These are phyloP conservation scores for Stenchaetothrips biformis DNA, from an alignment of 2,888 invertebrate species.

Conservation along the genomic window DNA sequence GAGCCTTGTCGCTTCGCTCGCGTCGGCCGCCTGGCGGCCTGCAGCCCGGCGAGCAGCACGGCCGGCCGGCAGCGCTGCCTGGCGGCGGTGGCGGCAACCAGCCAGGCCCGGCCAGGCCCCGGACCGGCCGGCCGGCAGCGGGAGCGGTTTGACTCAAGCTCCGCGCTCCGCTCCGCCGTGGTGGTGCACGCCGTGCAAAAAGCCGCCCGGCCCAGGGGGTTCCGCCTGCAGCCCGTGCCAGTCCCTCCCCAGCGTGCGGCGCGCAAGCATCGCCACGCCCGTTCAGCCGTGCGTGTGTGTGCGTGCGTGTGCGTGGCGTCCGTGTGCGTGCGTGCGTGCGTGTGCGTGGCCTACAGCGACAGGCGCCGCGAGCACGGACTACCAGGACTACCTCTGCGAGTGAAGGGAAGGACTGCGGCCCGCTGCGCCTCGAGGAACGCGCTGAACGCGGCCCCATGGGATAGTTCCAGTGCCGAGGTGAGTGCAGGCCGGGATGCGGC, in stretches of 20 bases:
- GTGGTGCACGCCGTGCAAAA: not conserved
- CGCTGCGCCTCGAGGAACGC: too few species aligned
- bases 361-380: too few species aligned
- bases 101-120: not conserved
- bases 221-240: not conserved
- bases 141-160: too few species aligned
- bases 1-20: not conserved
- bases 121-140: too few species aligned
- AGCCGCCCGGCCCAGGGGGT: not conserved
- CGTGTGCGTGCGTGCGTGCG: not conserved
- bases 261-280: not conserved
- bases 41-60: not conserved
- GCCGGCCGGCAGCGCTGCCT: not conserved
- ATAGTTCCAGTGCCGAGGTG: too few species aligned
- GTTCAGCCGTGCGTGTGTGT: not conserved
- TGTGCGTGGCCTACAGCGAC: not conserved
- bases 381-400: too few species aligned
- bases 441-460: too few species aligned
- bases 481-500: too few species aligned
- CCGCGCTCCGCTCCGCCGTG: not conserved
- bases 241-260: not conserved
- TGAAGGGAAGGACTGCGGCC: too few species aligned
- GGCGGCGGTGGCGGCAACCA: not conserved
- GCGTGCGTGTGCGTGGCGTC: not conserved
- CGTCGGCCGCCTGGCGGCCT: not conserved